phyloP scores from a whole-genome alignment of 2,113 vertebrate genomes.

The Lophura nycthemera region DNA sequence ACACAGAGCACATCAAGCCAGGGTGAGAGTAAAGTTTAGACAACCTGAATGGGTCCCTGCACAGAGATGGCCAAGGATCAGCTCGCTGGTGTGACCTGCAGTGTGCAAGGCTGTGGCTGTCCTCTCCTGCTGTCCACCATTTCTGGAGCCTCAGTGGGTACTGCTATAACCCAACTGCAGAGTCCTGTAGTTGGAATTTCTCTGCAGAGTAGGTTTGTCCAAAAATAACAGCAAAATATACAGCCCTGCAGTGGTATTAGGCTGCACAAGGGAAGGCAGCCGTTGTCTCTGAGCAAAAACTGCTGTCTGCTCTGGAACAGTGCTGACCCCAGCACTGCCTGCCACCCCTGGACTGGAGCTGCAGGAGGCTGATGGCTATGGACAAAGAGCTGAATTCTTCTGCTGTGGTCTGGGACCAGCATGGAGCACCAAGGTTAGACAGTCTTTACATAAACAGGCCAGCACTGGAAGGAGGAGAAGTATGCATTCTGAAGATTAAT shows the following conservation, averaged over 20 bases:
- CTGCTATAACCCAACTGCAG: neutral
- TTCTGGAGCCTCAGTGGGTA: rapidly evolving
- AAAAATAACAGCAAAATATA: neutral
- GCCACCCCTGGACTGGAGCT: rapidly evolving
- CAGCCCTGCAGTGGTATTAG: neutral
- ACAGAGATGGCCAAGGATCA: neutral
- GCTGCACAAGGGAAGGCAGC: neutral
- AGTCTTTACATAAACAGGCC: slow-evolving; percentile 17
- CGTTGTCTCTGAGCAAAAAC: neutral
- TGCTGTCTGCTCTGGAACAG: neutral
- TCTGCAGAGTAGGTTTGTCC: neutral
- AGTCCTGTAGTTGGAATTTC: rapidly evolving
- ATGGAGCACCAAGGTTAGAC: neutral
- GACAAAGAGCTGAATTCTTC: rapidly evolving
- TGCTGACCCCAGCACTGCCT: neutral
- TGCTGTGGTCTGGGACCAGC: neutral
- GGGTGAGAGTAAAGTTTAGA: neutral
- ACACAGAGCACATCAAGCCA: neutral
- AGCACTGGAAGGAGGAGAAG: neutral
- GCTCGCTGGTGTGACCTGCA: neutral
- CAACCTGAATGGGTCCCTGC: rapidly evolving
- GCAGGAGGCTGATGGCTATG: neutral
- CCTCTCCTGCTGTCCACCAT: neutral
- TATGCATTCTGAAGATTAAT: neutral
- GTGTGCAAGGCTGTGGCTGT: neutral